phyloP scores from a whole-genome alignment of 1,140 invertebrate genomes.

The Saccostrea echinata region DNA sequence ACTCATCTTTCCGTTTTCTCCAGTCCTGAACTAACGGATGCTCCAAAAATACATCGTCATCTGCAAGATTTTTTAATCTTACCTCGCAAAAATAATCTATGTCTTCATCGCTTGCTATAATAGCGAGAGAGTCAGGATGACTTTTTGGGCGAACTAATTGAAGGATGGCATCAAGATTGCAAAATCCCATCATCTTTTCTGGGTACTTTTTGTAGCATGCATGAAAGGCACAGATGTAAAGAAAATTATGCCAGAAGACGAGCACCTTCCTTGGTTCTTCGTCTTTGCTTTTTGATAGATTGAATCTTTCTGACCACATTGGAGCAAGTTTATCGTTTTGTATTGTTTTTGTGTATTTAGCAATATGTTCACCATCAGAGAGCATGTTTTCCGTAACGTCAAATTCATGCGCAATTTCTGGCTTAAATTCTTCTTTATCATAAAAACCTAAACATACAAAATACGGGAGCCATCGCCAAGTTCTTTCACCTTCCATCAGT shows the following conservation, averaged over 20 bases:
- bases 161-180: background rate
- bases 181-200: background rate
- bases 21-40: no score
- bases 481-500: background rate
- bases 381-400: background rate
- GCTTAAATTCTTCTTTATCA: background rate
- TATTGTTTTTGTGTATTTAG: background rate
- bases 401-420: background rate
- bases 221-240: background rate
- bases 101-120: background rate
- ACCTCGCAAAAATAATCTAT: no score
- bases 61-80: no score
- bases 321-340: background rate
- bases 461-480: background rate
- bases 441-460: background rate
- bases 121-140: background rate
- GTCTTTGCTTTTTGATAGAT: no score
- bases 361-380: background rate
- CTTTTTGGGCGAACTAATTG: background rate
- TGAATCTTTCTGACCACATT: background rate
- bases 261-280: background rate
- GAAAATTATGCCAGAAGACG: slow-evolving; percentile 3
- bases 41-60: no score
- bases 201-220: background rate
- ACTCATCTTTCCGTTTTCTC: no score